Evolutionary conservation across 2,797 vertebrate genomes (phyloP).

Genomic region (Artibeus jamaicensis): DNA sequence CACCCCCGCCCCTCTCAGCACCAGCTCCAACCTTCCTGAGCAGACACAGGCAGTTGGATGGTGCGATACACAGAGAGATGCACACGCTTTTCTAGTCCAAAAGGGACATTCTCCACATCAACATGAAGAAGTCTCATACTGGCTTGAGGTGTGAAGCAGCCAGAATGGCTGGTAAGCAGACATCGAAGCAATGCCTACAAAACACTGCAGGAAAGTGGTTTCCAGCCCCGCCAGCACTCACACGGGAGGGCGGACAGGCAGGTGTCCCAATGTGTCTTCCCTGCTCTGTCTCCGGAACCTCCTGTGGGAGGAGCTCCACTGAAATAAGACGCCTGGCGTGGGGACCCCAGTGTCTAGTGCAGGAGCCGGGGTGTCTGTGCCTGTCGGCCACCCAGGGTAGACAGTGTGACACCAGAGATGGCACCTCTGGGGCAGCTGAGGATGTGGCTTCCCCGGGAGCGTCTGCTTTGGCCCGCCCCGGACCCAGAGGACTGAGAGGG

Average conservation of each 20-base stretch:
- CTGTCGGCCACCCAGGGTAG: not conserved
- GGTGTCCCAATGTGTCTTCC: not conserved
- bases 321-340: not conserved
- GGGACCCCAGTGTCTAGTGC: fast-evolving
- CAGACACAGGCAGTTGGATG: fast-evolving
- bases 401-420: not conserved
- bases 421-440: not conserved
- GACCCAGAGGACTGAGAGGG: fast-evolving
- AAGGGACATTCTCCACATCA: not conserved
- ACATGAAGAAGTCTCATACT: not conserved
- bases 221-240: not conserved
- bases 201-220: not conserved
- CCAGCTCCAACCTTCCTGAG: not conserved
- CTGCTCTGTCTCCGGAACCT: not conserved
- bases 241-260: fast-evolving
- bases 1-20: not conserved
- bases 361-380: not conserved
- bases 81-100: not conserved
- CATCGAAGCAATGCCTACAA: fast-evolving
- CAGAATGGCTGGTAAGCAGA: not conserved
- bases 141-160: not conserved
- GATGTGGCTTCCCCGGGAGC: not conserved
- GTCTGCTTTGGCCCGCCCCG: not conserved
- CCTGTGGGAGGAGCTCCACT: not conserved
- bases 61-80: fast-evolving